Conservation (phyloP, 2,113 vertebrate species). For the Nothocercus julius region DNA sequence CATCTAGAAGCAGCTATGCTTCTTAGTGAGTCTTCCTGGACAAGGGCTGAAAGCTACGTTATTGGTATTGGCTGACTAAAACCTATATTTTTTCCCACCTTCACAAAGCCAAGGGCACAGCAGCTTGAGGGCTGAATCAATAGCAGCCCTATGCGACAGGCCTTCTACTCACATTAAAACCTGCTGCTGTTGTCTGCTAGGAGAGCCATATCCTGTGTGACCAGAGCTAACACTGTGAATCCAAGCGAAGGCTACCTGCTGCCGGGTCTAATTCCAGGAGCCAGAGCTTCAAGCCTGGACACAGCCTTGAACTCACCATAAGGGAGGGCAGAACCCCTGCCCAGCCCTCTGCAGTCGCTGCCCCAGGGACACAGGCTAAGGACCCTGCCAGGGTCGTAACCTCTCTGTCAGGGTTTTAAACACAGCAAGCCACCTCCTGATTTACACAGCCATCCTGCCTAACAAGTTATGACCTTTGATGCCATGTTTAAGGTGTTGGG, state of each 20-base stretch:
- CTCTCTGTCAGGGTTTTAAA: not conserved
- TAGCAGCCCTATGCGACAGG: not conserved
- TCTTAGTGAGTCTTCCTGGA: not conserved
- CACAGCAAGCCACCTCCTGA: not conserved
- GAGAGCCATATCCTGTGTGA: not conserved
- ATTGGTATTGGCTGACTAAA: not conserved
- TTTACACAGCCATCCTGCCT: not conserved
- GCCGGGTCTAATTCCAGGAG: not conserved
- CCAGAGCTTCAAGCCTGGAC: rapidly evolving
- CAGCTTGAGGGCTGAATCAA: not conserved
- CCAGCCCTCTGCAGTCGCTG: rapidly evolving
- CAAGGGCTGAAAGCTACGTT: not conserved
- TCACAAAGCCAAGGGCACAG: not conserved
- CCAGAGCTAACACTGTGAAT: not conserved
- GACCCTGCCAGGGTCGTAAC: rapidly evolving
- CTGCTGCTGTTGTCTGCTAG: not conserved
- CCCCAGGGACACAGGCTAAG: not conserved
- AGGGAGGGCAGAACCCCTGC: rapidly evolving
- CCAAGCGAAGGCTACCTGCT: not conserved
- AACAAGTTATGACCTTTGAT: not conserved
- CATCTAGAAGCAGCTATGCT: not conserved
- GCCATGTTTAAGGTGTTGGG: rapidly evolving
- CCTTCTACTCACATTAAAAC: not conserved
- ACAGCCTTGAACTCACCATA: not conserved
- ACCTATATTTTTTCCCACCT: not conserved